phyloP scores from a whole-genome alignment of 2,888 invertebrate genomes.

The Crossocerus cetratus region DNA sequence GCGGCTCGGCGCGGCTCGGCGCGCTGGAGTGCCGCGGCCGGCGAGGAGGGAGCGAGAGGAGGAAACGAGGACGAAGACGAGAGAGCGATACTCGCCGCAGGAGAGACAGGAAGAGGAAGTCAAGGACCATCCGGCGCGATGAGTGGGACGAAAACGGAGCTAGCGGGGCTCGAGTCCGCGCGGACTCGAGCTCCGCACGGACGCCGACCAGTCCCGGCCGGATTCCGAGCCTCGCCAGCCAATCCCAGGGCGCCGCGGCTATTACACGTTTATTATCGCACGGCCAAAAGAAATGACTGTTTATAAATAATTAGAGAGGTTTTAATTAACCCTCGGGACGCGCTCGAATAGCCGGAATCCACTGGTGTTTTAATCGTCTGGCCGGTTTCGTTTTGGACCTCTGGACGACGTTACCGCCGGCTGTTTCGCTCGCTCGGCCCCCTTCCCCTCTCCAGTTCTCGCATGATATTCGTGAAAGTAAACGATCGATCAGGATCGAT shows the following conservation, averaged over 20 bases:
- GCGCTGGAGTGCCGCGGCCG: constrained; percentile 21
- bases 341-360: constrained; percentile 62
- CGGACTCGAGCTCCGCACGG: constrained; percentile 54
- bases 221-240: constrained; percentile 41
- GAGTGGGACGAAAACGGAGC: constrained; percentile 55
- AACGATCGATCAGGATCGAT: constrained; percentile 62
- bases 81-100: constrained; percentile 21
- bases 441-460: constrained; percentile 30
- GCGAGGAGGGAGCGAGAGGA: constrained; percentile 32
- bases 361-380: constrained; percentile 69
- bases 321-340: constrained; percentile 76
- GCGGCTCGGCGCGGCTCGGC: constrained; percentile 15
- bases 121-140: constrained; percentile 49
- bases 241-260: constrained; percentile 54
- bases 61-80: constrained; percentile 32
- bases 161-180: constrained; percentile 59
- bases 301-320: constrained; percentile 77
- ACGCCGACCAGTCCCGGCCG: constrained; percentile 56
- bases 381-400: constrained; percentile 45
- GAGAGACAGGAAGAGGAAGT: constrained; percentile 46
- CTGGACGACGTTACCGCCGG: constrained; percentile 36
- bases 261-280: constrained; percentile 73
- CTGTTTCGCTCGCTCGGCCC: constrained; percentile 28
- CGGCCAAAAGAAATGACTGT: constrained; percentile 74
- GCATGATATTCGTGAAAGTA: constrained; percentile 65